phyloP scores from a whole-genome alignment of 2,797 vertebrate species.

The Poecilia velifera region DNA sequence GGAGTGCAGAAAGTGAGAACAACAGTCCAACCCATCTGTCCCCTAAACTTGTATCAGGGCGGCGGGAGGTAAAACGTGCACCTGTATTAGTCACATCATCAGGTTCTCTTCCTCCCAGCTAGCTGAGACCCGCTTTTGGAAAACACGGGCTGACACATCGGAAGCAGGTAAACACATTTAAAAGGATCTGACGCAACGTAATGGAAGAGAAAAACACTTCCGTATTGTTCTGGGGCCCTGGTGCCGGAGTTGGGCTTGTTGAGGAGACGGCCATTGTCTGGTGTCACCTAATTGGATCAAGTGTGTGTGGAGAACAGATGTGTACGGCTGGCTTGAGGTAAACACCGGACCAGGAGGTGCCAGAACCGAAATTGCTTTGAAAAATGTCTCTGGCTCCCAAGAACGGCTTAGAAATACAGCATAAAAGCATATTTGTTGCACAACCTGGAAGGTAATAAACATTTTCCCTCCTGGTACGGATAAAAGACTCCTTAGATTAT shows the following conservation, averaged over 20 bases:
- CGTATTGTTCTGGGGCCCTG: slow-evolving; percentile 67
- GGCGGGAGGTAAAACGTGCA: slow-evolving; percentile 53
- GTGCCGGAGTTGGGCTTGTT: slow-evolving; percentile 61
- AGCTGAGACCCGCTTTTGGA: slow-evolving; percentile 67
- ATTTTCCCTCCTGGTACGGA: slow-evolving; percentile 51
- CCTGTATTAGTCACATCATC: slow-evolving; percentile 65
- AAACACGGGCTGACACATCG: slow-evolving; percentile 64
- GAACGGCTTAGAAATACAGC: slow-evolving; percentile 51
- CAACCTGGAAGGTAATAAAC: slow-evolving; percentile 57
- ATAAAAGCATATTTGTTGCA: slow-evolving; percentile 56
- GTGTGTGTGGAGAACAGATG: slow-evolving; percentile 71
- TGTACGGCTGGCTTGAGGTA: slow-evolving; percentile 62
- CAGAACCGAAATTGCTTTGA: slow-evolving; percentile 67
- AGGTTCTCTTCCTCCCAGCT: slow-evolving; percentile 29
- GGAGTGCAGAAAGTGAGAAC: slow-evolving; percentile 66
- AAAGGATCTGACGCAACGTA: slow-evolving; percentile 73
- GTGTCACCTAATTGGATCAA: slow-evolving; percentile 75
- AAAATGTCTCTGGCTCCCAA: slow-evolving; percentile 59
- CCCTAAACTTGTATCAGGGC: slow-evolving; percentile 57
- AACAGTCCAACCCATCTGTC: slow-evolving; percentile 77
- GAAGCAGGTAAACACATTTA: slow-evolving; percentile 75
- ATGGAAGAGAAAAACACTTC: slow-evolving; percentile 69
- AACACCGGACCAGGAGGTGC: slow-evolving; percentile 67
- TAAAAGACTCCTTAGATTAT: slow-evolving; percentile 45
- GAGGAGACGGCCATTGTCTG: slow-evolving; percentile 72